A percentile compares a stretch with the other conserved stretches of the same genome.
Evolutionary conservation across 2,888 invertebrate species (phyloP).

Genomic region (Exephanes ischioxanthus): DNA sequence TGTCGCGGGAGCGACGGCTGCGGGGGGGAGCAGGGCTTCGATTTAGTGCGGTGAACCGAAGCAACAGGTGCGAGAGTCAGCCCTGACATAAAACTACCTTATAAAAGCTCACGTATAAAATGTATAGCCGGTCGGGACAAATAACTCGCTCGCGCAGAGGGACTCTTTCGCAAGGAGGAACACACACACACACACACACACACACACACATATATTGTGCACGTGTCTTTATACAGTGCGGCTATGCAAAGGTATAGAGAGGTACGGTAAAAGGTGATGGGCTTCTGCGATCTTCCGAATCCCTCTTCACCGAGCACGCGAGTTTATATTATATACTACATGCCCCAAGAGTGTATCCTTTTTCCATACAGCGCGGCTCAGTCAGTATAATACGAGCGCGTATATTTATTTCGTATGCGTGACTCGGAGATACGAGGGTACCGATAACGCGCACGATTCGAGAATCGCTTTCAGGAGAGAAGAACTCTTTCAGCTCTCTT

Average conservation of each 20-base stretch:
- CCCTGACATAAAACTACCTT: constrained; percentile 80
- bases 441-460: constrained; percentile 72
- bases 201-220: constrained; percentile 17
- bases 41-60: constrained; percentile 83
- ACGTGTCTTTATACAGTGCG: background rate
- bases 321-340: constrained; percentile 20
- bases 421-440: constrained; percentile 70
- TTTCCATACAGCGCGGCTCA: background rate
- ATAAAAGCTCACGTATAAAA: constrained; percentile 83
- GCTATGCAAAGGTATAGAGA: constrained; percentile 27
- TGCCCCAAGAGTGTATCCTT: background rate
- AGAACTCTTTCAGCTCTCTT: constrained; percentile 56
- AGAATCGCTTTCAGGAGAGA: constrained; percentile 67
- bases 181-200: constrained; percentile 20
- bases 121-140: constrained; percentile 75
- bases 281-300: constrained; percentile 26
- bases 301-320: constrained; percentile 22
- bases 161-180: constrained; percentile 47
- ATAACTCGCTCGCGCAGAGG: constrained; percentile 70
- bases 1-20: constrained; percentile 53
- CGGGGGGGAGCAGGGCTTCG: constrained; percentile 77
- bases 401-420: constrained; percentile 73
- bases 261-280: constrained; percentile 23
- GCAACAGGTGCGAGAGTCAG: constrained; percentile 83
- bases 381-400: constrained; percentile 25